Base-by-base conservation (phyloP, 2,888 invertebrate species). In the Bellardia pandia region DNA sequence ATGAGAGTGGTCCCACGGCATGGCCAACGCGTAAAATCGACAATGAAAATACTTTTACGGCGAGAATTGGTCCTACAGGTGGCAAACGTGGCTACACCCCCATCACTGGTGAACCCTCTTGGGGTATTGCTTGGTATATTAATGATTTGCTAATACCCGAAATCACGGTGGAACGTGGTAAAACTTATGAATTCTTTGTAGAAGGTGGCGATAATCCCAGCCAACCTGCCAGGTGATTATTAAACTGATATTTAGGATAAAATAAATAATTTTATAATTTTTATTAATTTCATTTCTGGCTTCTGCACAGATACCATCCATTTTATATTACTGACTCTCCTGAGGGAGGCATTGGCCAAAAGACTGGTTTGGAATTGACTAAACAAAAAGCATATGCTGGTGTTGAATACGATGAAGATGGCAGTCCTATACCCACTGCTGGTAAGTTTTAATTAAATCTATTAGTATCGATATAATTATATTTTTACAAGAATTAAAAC, bases 121-220 rank as follows among this genome's bases (percentile, higher is more conserved):
- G 98, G 97, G 98, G 98, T 82, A 97, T 98, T 88, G 97, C 97
- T 23, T 98, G 98, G 98, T 98, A 98, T 94, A 96, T 98, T 91
- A 98, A 98, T 94, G 98, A 98, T 91, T 94, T 96, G 89, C 95
- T 98, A 30, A 97, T 98, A 89, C 98, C 98, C 0, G 98, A 98
- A 94, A 94, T 98, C 45, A 97, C 96, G 75, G 96, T 98, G 86
- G 97, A 98, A 92, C 95, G 98, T 66, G 98, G 98, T 2, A 95
- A 96, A 91, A 97, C 96, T 0, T 98, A 98, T 94, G 96, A 96
- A 48, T 98, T 98, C 93, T 93, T 95, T 37, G 96, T 98, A 0
- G 98, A 98, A 93, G 98, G 98, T 56, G 97, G 98, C 9, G 96
- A 96, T 89, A 96, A 98, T 92, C 94, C 95, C 75, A 95, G 96